Percentiles rank a stretch among this genome's conserved stretches.
phyloP scores from a whole-genome alignment of 2,888 invertebrate genomes.

The Scaptomyza caliginosa region DNA sequence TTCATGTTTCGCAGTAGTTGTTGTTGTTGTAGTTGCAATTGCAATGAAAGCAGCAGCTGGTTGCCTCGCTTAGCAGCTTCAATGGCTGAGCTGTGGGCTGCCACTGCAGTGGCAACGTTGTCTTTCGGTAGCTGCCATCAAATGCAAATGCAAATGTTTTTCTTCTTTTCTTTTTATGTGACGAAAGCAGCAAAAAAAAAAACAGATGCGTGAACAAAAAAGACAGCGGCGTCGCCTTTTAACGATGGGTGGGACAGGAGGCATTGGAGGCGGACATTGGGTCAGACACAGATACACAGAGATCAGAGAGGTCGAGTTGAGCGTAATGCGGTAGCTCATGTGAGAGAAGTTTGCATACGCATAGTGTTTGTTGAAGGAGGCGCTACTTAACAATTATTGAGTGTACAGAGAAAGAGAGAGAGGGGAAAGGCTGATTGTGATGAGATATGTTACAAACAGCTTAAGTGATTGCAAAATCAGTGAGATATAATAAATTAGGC shows the following conservation, averaged over 20 bases:
- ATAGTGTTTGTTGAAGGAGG: conserved; percentile 4
- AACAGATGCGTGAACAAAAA: conserved; percentile 50
- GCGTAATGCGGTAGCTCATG: conserved; percentile 20
- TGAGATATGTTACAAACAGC: conserved; percentile 21
- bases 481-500: not conserved
- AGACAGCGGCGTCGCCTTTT: conserved; percentile 21
- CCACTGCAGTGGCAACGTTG: conserved; percentile 24
- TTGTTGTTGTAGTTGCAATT: conserved; percentile 30
- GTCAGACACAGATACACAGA: conserved; percentile 14
- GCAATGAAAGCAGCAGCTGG: conserved; percentile 52
- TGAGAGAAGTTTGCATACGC: conserved; percentile 1
- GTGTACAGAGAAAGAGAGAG: too few relatives aligned
- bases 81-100: conserved; percentile 29
- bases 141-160: conserved; percentile 46
- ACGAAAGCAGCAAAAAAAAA: conserved; percentile 59
- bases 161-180: conserved; percentile 42
- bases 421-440: not conserved
- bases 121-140: conserved; percentile 46
- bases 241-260: not conserved
- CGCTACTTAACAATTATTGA: not conserved
- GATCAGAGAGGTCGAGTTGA: conserved; percentile 31
- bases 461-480: conserved; percentile 6
- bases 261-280: conserved; percentile 20
- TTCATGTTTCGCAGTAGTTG: conserved; percentile 13
- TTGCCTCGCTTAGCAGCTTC: conserved; percentile 8